Conservation (phyloP, 2,888 invertebrate species). For the Clunio marinus region DNA sequence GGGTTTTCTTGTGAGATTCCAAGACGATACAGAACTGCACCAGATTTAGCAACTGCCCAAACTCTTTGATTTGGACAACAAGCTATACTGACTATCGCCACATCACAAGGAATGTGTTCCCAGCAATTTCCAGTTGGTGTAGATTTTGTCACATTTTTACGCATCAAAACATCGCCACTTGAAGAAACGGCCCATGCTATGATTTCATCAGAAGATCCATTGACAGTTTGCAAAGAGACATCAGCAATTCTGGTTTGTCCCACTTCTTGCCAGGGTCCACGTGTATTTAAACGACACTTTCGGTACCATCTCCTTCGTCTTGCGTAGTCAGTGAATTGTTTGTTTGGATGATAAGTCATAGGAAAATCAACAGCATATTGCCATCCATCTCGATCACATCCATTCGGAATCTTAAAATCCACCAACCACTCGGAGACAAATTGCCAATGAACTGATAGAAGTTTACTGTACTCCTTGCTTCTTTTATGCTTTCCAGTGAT, state of each 20-base stretch:
- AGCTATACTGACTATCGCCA: constrained; percentile 70
- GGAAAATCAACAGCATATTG: constrained; percentile 93
- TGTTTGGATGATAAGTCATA: constrained; percentile 76
- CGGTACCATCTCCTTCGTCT: constrained; percentile 79
- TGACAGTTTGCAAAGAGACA: constrained; percentile 67
- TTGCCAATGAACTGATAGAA: constrained; percentile 82
- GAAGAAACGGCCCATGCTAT: constrained; percentile 81
- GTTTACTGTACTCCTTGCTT: constrained; percentile 78
- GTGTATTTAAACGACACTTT: constrained; percentile 73
- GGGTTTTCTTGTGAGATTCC: constrained; percentile 67
- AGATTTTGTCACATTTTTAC: constrained; percentile 69
- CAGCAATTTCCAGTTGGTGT: constrained; percentile 64
- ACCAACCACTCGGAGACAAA: constrained; percentile 93
- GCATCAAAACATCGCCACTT: constrained; percentile 79
- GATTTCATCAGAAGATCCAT: constrained; percentile 50
- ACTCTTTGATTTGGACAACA: constrained; percentile 64
- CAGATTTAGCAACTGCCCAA: constrained; percentile 85
- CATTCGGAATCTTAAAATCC: constrained; percentile 86
- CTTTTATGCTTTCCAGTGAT: constrained; percentile 76
- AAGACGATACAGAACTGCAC: constrained; percentile 75
- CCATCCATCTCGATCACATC: constrained; percentile 89
- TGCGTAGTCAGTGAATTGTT: constrained; percentile 84
- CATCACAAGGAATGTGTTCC: constrained; percentile 64
- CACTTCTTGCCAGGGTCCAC: constrained; percentile 83
- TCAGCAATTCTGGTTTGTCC: constrained; percentile 82